Conservation (phyloP, 1,140 invertebrate species). For the Hypothenemus hampei region DNA sequence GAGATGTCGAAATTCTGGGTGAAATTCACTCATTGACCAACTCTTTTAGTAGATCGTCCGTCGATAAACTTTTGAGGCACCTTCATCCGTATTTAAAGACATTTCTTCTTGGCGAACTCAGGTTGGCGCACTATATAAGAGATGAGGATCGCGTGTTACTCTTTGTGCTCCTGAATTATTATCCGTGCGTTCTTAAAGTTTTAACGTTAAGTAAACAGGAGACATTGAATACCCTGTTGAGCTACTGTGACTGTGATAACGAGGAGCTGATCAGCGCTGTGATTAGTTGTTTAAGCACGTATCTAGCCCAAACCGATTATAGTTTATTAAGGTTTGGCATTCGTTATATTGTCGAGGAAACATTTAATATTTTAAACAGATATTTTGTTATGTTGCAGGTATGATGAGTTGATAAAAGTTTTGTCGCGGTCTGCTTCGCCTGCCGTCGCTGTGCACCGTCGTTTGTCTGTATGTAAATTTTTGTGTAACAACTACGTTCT, state of each 20-base stretch:
- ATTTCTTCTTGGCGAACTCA: conserved; percentile 26
- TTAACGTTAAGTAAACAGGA: conserved; percentile 31
- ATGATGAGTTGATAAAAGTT: conserved; percentile 29
- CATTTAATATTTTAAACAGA: neutral
- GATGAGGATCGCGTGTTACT: conserved; percentile 26
- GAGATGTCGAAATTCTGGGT: conserved; percentile 22
- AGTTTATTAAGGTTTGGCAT: conserved; percentile 16
- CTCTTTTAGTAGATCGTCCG: conserved; percentile 14
- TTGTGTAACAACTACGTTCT: conserved; percentile 28
- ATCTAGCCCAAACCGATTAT: conserved; percentile 27
- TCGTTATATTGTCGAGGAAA: neutral
- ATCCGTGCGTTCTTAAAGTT: conserved; percentile 29
- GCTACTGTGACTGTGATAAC: conserved; percentile 30
- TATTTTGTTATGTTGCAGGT: conserved; percentile 9
- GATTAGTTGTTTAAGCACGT: conserved; percentile 34
- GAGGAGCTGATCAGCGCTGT: conserved; percentile 36
- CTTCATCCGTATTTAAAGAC: conserved; percentile 25
- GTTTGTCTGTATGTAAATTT: conserved; percentile 32
- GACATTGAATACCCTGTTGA: conserved; percentile 29
- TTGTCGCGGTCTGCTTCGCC: conserved; percentile 31
- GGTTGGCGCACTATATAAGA: conserved; percentile 21
- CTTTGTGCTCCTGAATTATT: conserved; percentile 29
- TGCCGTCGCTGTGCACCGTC: conserved; percentile 25
- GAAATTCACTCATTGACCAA: conserved; percentile 16
- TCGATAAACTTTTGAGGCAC: conserved; percentile 22